Evolutionary conservation across 2,888 invertebrate genomes (phyloP), one percentile per base, ranked within the genome.

Genomic region (Sympetrum striolatum): DNA sequence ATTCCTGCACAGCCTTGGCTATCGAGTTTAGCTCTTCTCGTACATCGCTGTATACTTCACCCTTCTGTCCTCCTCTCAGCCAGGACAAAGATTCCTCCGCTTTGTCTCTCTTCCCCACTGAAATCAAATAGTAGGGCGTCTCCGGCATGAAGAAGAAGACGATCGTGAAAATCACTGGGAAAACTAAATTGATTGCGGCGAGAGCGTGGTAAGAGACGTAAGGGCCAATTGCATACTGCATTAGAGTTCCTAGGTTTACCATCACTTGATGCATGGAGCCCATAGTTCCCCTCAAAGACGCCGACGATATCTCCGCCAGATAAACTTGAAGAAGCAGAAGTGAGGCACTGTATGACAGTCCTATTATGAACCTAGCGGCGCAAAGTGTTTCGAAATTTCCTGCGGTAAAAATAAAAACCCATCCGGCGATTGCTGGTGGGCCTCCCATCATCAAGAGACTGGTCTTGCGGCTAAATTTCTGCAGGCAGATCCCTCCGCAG

Each of bases 281-380:
- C 0, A 98, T 94, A 0, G 97, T 96, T 0, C 98, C 98, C 91
- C 98, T 95, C 31, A 53, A 48, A 18, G 81, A 82, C 1, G 81
- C 31, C 14, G 81, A 82, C 14, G 98, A 96, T 81, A 98, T 97
- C 94, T 98, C 98, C 80, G 97, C 97, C 91, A 98, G 96, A 94
- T 98, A 98, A 96, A 98, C 97, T 0, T 98, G 98, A 0, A 96
- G 95, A 0, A 96, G 96, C 0, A 97, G 96, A 94, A 96, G 97
- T 22, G 96, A 94, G 92, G 96, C 96, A 0, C 97, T 96, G 0
- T 96, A 95, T 0, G 95, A 96, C 0, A 96, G 92, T 81, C 97
- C 97, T 93, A 95, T 95, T 91, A 95, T 94, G 92, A 95, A 95
- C 91, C 95, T 94, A 90, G 95, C 96, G 12, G 94, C 95, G 93